Evolutionary conservation across 2,113 vertebrate genomes (phyloP), one percentile per base, ranked within the genome.

Genomic region (Apaloderma vittatum): DNA sequence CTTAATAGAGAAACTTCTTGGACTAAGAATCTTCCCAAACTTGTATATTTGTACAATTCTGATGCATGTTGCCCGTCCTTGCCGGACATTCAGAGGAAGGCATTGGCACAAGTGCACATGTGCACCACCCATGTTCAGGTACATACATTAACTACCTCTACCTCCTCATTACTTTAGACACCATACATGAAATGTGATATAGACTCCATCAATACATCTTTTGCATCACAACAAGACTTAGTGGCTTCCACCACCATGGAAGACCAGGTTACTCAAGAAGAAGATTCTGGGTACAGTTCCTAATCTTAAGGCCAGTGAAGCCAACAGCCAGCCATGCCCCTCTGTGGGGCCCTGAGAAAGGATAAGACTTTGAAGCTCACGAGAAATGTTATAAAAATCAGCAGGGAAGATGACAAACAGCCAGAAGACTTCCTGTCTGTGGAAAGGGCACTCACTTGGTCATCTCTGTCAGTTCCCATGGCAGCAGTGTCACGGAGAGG

Each of bases 41-140:
- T 11, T 54, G 22, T 51, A 0, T 40, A 34, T 34, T 62, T 66
- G 27, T 37, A 62, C 12, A 62, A 14, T 17, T 32, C 26, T 45
- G n/a, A 54, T 29, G 15, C 2, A 2, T 52, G 16, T 3, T 40
- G 40, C 8, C 3, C 24, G 3, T 0, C 7, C 13, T 86, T 63
- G 14, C 29, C 82, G 26, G n/a, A 54, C 0, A 0, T 66, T 78
- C 19, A 34, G 23, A 79, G 76, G 27, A 79, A 67, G 43, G 1
- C 12, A 54, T 34, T 1, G 7, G 22, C 59, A 26, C 26, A n/a
- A 22, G 37, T 15, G 43, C 1, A 2, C 1, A 0, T 5, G 17
- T 30, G 32, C 4, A 82, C 22, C 20, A 79, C 49, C 10, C 22
- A 15, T 2, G 2, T 65, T 59, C 55, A 40, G 1, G 23, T 8